Percentiles rank a stretch among this genome's conserved stretches.
phyloP scores from a whole-genome alignment of 2,797 vertebrate species.

The Phyllotis vaccarum region DNA sequence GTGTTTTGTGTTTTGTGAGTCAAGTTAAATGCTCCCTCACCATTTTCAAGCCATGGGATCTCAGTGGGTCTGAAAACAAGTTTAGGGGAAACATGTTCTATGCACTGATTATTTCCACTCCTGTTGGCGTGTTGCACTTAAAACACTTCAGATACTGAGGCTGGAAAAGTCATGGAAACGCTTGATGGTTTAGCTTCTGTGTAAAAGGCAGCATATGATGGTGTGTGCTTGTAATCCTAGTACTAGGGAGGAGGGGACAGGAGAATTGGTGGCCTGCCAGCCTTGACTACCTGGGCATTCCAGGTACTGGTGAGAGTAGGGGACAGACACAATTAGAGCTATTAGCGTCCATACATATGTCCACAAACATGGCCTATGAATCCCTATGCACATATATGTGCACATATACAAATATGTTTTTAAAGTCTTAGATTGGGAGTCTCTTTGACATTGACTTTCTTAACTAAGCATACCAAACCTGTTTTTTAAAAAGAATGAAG shows the following conservation, averaged over 20 bases:
- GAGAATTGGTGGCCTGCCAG: neutral
- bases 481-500: neutral
- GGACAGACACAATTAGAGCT: neutral
- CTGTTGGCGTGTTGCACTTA: neutral
- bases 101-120: neutral
- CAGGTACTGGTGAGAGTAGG: neutral
- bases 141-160: neutral
- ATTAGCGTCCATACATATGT: neutral
- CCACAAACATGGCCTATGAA: neutral
- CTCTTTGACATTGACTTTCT: neutral
- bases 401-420: neutral
- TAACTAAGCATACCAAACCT: neutral
- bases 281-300: neutral
- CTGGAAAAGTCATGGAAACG: neutral
- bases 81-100: neutral
- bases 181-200: neutral
- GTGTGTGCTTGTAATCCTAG: neutral
- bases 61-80: accelerated
- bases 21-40: no score
- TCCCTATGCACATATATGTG: neutral
- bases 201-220: neutral
- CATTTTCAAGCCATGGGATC: no score
- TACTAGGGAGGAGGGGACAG: neutral
- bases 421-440: neutral
- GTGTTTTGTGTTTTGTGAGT: no score